Evolutionary conservation across 2,113 vertebrate genomes (phyloP), one percentile per base, ranked within the genome.

Genomic region (Calidris pugnax): DNA sequence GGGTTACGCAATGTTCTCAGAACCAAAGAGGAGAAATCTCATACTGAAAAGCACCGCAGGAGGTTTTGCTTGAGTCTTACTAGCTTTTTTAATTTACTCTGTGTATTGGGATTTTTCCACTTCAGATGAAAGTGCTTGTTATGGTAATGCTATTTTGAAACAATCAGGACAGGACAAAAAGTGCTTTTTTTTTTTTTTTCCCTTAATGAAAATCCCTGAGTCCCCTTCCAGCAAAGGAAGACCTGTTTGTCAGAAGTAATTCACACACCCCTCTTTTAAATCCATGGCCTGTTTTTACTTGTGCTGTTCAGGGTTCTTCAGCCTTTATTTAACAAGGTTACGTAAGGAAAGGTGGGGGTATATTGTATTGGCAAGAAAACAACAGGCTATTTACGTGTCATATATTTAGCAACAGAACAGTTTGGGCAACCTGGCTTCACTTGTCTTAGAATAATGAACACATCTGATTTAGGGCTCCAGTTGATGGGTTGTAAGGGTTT

Each of bases 221-320:
- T 94, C 35, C 67, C 37, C 69, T 91, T 96, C 88, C 78, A 95
- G 88, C 71, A 63, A 94, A 95, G 81, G 95, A 97, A 96, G 94
- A 93, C 75, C 78, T 96, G 94, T 87, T 96, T 96, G 84, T 93
- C 77, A 93, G 79, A 97, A 87, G 12, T 41, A 76, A 94, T 83
- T 95, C 74, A 95, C 97, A 97, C 93, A 90, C 92, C 86, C 79
- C 85, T 85, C 67, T 94, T 92, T 95, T 95, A 91, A 97, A 95
- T 71, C 89, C 87, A 77, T 41, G 66, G 48, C 92, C 86, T 97
- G 95, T 96, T 97, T 97, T 97, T 84, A 95, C 96, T 96, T 97
- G 95, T 82, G 86, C 71, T 87, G 87, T 96, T 97, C 81, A 91
- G 92, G 64, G 94, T 91, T 96, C 84, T 90, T 93, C 74, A 94